These are phyloP conservation scores for Beris chalybata DNA, from an alignment of 2,888 invertebrate species.

Conservation along the genomic window DNA sequence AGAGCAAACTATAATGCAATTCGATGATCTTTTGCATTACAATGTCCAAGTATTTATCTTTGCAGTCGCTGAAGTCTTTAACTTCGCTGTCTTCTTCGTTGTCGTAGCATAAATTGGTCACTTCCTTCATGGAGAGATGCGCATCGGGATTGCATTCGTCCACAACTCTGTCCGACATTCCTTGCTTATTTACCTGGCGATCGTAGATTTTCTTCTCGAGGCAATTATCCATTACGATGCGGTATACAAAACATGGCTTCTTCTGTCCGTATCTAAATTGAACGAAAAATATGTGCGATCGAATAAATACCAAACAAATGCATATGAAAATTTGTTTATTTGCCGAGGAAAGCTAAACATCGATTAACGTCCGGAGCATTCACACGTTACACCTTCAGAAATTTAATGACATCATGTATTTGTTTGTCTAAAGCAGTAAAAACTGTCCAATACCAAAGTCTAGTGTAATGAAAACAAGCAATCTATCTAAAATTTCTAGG, in stretches of 20 bases:
- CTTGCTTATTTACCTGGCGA: slow-evolving; percentile 96
- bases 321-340: no score
- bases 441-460: no score
- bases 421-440: no score
- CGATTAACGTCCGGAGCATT: no score
- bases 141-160: slow-evolving; percentile 98
- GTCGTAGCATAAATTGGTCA: slow-evolving; percentile 86
- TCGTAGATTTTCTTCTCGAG: slow-evolving; percentile 98
- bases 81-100: slow-evolving; percentile 82
- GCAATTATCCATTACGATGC: slow-evolving; percentile 95
- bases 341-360: no score
- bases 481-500: no score
- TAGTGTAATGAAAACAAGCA: no score
- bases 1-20: slow-evolving; percentile 65
- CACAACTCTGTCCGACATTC: slow-evolving; percentile 96
- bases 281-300: slow-evolving; percentile 41
- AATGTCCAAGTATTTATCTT: slow-evolving; percentile 77
- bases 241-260: slow-evolving; percentile 93
- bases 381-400: no score
- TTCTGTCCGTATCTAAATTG: slow-evolving; percentile 81
- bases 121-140: slow-evolving; percentile 84
- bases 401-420: no score
- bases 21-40: slow-evolving; percentile 76
- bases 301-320: no score
- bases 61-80: slow-evolving; percentile 71